Conservation (phyloP, 92 coral and sea anemone genomes). For the Blastomussa wellsi region DNA sequence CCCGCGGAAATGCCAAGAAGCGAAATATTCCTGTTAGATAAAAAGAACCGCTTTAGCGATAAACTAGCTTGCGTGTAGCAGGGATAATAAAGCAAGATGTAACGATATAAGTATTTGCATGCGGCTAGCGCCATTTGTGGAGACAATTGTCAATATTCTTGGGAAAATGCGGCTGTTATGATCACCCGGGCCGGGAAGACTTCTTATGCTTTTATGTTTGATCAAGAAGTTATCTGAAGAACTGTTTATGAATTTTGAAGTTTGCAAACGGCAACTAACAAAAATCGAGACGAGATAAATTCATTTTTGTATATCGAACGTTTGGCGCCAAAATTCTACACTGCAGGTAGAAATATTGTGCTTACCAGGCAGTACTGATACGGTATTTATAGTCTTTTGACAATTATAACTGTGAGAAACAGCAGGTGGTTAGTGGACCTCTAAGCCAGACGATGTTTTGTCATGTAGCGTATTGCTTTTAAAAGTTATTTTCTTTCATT, state of each 20-base stretch:
- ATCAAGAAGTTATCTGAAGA: not conserved
- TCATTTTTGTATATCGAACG: not conserved
- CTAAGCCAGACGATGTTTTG: not conserved
- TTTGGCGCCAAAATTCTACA: constrained; percentile 4
- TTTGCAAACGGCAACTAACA: not conserved
- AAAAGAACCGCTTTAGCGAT: not conserved
- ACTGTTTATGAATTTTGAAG: not conserved
- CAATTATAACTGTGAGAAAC: not conserved
- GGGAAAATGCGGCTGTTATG: not conserved
- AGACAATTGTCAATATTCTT: not conserved
- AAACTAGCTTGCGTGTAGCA: no score
- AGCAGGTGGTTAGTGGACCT: not conserved
- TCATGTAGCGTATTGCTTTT: not conserved
- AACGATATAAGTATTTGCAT: not conserved
- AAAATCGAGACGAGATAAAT: not conserved
- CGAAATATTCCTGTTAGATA: not conserved
- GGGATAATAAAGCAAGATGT: not conserved
- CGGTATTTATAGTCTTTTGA: not conserved
- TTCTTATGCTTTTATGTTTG: not conserved
- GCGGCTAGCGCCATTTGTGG: not conserved
- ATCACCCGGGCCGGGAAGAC: not conserved
- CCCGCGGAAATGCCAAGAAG: not conserved
- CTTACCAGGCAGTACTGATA: not conserved
- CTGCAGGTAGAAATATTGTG: not conserved
- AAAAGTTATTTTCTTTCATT: not conserved